Percentiles rank a stretch among this genome's conserved stretches.
Evolutionary conservation across 2,888 invertebrate genomes (phyloP).

Genomic region (Teinopalpus imperialis): DNA sequence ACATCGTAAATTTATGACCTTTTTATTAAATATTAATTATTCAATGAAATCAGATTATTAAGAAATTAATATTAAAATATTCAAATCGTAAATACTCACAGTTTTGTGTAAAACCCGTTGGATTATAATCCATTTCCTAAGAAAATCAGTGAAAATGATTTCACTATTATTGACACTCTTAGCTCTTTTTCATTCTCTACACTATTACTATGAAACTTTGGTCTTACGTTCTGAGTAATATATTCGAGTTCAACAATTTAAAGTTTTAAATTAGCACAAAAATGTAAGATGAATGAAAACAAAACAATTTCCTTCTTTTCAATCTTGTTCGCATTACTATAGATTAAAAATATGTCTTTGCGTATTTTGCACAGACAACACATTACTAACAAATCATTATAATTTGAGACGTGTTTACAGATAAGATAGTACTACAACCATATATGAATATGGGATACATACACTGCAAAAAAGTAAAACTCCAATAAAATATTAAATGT

Average conservation of each 20-base stretch:
- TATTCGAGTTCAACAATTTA: too few species aligned
- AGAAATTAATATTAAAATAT: neutral
- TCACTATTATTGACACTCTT: too few species aligned
- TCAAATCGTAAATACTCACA: conserved; percentile 4
- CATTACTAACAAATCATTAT: too few species aligned
- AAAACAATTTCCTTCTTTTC: too few species aligned
- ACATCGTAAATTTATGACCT: too few species aligned
- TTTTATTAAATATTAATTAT: too few species aligned
- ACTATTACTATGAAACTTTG: neutral
- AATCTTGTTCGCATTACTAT: neutral
- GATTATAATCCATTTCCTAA: neutral
- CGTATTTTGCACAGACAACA: neutral
- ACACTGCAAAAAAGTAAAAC: too few species aligned
- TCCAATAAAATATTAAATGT: too few species aligned
- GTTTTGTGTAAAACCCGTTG: conserved; percentile 1
- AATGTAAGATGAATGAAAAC: neutral
- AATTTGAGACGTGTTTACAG: too few species aligned
- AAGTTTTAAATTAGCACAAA: neutral
- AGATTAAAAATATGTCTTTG: neutral
- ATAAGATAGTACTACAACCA: too few species aligned
- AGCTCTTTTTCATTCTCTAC: too few species aligned
- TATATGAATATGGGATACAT: too few species aligned
- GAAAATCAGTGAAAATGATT: neutral
- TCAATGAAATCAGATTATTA: neutral
- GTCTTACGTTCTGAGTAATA: neutral